Percentiles rank a stretch among this genome's conserved stretches.
Conservation (phyloP, 2,113 vertebrate species). For the Poecilia latipinna region DNA sequence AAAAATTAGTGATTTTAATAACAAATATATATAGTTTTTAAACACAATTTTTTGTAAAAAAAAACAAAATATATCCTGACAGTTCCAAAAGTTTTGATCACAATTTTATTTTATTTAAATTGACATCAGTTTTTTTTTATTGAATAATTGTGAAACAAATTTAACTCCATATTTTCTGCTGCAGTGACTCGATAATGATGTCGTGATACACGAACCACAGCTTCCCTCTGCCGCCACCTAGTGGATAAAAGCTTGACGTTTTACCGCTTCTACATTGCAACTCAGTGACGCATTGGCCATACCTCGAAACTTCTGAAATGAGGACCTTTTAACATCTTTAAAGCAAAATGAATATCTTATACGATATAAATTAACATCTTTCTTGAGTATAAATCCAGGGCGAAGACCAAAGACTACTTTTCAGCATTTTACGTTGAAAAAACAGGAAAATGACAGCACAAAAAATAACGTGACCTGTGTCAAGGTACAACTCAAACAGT, state of each 20-base stretch:
- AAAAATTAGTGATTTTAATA: too few relatives aligned
- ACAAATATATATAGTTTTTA: too few relatives aligned
- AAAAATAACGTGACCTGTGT: not conserved
- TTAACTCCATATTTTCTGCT: too few relatives aligned
- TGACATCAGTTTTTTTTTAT: too few relatives aligned
- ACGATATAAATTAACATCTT: not conserved
- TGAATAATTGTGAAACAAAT: not conserved
- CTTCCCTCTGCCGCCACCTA: slow-evolving; percentile 14
- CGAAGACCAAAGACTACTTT: not conserved
- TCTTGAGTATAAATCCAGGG: too few relatives aligned
- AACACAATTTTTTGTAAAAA: too few relatives aligned
- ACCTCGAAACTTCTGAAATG: not conserved
- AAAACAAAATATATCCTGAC: too few relatives aligned
- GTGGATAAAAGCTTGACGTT: not conserved
- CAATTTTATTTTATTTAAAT: too few relatives aligned
- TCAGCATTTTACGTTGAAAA: not conserved
- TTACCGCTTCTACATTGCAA: not conserved
- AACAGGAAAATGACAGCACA: not conserved
- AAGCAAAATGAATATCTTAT: not conserved
- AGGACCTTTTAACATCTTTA: not conserved
- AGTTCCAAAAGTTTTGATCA: too few relatives aligned
- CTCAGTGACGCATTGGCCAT: not conserved
- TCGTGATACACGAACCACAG: not conserved
- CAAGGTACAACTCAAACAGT: too few relatives aligned
- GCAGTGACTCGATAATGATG: too few relatives aligned